Evolutionary conservation across 2,113 vertebrate species (phyloP), one percentile per base, ranked within the genome.

Genomic region (Rhinolophus ferrumequinum): DNA sequence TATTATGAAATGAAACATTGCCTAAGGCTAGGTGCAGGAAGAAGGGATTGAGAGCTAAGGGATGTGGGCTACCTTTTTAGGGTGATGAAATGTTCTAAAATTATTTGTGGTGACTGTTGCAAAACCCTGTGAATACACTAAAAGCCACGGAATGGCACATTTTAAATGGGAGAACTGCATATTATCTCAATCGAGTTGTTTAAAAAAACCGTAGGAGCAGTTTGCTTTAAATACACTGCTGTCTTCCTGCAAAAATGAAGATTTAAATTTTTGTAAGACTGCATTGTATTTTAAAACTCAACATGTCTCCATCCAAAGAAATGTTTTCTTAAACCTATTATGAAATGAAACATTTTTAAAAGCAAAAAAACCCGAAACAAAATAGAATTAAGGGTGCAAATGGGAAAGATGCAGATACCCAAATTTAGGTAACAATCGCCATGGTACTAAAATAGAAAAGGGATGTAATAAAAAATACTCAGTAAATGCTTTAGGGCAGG

Each of bases 311-410:
- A 52, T 8, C 26, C 93, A 77, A 94, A 90, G 44, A 21, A 85
- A 88, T 21, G 44, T 56, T 69, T 33, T 75, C 5, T 33, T 52
- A 94, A 90, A 95, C 11, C 7, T 70, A 86, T 75, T 73, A 80
- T 50, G n/a, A 93, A 81, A 90, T 70, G 13, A 88, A 75, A 28
- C 41, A 44, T 21, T 94, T 88, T 83, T 69, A 47, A 81, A 92
- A 92, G 30, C n/a, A 62, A 58, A 62, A 58, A 76, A 28, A 35
- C 77, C 1, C 75, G 13, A 22, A 62, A 64, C 62, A 79, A 72
- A 80, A 82, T 30, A 22, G 64, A 94, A 90, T 4, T 44, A 14
- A 96, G 72, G 72, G 73, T 33, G 2, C 14, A 94, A 95, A 93
- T 77, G 60, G 35, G 28, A 94, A 82, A 86, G 80, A 58, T 26